A percentile compares a stretch with the other conserved stretches of the same genome.
phyloP scores from a whole-genome alignment of 2,888 invertebrate genomes.

The Watsonalla cultraria region DNA sequence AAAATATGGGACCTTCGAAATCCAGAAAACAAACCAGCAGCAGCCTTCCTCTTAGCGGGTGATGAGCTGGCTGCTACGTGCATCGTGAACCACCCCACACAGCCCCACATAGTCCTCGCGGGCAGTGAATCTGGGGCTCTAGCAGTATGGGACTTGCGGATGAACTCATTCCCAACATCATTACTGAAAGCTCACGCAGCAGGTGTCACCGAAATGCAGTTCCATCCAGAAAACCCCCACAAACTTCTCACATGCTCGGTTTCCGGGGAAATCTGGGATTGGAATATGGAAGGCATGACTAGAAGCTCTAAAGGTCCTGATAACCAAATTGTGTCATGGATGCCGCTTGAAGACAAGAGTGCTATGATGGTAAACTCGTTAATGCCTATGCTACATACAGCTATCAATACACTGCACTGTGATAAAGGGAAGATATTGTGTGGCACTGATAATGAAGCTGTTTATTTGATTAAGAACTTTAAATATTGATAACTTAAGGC shows the following conservation, averaged over 20 bases:
- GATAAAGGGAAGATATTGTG: slow-evolving; percentile 86
- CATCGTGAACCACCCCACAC: slow-evolving; percentile 90
- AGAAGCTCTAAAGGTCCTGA: slow-evolving; percentile 56
- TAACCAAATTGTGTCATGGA: slow-evolving; percentile 78
- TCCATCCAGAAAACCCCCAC: slow-evolving; percentile 91
- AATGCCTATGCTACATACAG: slow-evolving; percentile 85
- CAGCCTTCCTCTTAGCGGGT: slow-evolving; percentile 86
- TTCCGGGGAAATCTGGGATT: slow-evolving; percentile 93
- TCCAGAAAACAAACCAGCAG: slow-evolving; percentile 79
- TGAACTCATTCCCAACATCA: slow-evolving; percentile 89
- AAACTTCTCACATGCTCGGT: slow-evolving; percentile 90
- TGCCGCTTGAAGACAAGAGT: slow-evolving; percentile 83
- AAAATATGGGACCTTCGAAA: slow-evolving; percentile 92
- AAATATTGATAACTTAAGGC: slow-evolving; percentile 44
- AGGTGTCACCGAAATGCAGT: slow-evolving; percentile 90
- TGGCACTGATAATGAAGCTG: slow-evolving; percentile 93
- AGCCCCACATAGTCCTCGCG: slow-evolving; percentile 89
- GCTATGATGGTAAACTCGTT: slow-evolving; percentile 85
- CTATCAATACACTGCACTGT: slow-evolving; percentile 90
- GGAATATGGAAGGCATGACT: slow-evolving; percentile 83
- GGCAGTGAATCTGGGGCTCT: slow-evolving; percentile 93
- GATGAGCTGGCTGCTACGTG: slow-evolving; percentile 87
- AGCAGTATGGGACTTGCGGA: slow-evolving; percentile 93
- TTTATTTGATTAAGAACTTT: slow-evolving; percentile 87
- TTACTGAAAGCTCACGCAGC: slow-evolving; percentile 87